phyloP scores from a whole-genome alignment of 2,888 invertebrate species.

The Thereva unica region DNA sequence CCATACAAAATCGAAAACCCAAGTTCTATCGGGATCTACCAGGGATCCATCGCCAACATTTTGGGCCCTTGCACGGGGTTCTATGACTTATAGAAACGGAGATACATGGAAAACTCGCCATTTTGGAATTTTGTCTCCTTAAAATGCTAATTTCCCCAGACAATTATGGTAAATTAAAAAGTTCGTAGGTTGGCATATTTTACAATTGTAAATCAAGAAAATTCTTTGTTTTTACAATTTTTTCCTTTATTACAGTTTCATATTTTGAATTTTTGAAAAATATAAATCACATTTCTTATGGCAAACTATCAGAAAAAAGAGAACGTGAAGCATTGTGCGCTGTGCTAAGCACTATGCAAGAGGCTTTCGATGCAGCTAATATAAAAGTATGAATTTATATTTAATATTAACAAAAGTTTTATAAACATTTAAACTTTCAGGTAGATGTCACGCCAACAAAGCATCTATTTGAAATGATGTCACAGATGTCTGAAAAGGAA shows the following conservation, averaged over 20 bases:
- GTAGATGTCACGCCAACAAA: conserved; percentile 7
- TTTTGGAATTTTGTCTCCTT: too few species aligned
- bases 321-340: conserved; percentile 78
- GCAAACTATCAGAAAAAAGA: conserved; percentile 92
- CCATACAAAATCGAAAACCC: too few species aligned
- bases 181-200: too few species aligned
- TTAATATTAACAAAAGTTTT: background rate
- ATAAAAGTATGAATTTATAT: conserved; percentile 72
- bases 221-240: too few species aligned
- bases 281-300: conserved; percentile 96
- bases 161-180: too few species aligned
- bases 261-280: conserved; percentile 99
- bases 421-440: background rate
- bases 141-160: too few species aligned
- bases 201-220: too few species aligned
- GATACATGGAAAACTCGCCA: too few species aligned
- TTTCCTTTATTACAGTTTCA: conserved; percentile 65
- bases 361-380: conserved; percentile 85
- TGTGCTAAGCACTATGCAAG: conserved; percentile 81
- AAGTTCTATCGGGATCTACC: too few species aligned
- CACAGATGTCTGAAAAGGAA: conserved; percentile 96
- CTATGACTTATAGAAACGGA: too few species aligned
- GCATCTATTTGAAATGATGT: conserved; percentile 53
- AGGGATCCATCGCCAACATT: too few species aligned
- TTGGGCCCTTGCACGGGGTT: too few species aligned